A percentile compares a stretch with the other conserved stretches of the same genome.
phyloP scores from a whole-genome alignment of 1,140 invertebrate species.

The Meloidogyne chitwoodi region DNA sequence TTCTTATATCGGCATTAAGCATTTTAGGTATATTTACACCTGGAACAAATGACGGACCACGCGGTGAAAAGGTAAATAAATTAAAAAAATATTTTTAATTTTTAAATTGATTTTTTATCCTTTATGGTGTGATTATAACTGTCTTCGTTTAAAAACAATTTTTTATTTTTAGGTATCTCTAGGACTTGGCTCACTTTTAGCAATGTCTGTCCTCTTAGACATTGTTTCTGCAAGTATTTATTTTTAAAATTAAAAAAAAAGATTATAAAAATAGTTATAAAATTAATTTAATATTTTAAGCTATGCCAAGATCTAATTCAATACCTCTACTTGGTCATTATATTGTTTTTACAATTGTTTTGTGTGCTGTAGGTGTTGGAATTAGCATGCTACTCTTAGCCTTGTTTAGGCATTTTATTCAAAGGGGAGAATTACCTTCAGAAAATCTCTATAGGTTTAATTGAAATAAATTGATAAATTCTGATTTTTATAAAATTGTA shows the following conservation, averaged over 20 bases:
- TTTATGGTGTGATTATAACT: no score
- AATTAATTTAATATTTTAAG: no score
- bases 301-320: slow-evolving; percentile 57
- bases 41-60: slow-evolving; percentile 51
- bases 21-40: slow-evolving; percentile 57
- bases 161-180: slow-evolving; percentile 32
- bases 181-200: slow-evolving; percentile 48
- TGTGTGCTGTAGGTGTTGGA: slow-evolving; percentile 48
- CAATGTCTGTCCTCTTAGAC: slow-evolving; percentile 51
- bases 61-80: slow-evolving; percentile 49
- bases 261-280: no score
- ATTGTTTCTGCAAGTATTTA: slow-evolving; percentile 54
- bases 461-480: no score
- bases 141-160: no score
- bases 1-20: slow-evolving; percentile 50
- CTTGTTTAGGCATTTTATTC: slow-evolving; percentile 26
- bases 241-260: no score
- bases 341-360: slow-evolving; percentile 50
- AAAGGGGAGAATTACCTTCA: slow-evolving; percentile 21
- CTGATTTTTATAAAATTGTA: not conserved
- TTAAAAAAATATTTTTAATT: not conserved
- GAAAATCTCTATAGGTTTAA: slow-evolving; percentile 21
- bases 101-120: no score
- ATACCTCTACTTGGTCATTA: slow-evolving; percentile 58
- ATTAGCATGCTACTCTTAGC: slow-evolving; percentile 49